Evolutionary conservation across 2,113 vertebrate genomes (phyloP), one percentile per base, ranked within the genome.

Genomic region (Hypocryptadius cinnamomeus): DNA sequence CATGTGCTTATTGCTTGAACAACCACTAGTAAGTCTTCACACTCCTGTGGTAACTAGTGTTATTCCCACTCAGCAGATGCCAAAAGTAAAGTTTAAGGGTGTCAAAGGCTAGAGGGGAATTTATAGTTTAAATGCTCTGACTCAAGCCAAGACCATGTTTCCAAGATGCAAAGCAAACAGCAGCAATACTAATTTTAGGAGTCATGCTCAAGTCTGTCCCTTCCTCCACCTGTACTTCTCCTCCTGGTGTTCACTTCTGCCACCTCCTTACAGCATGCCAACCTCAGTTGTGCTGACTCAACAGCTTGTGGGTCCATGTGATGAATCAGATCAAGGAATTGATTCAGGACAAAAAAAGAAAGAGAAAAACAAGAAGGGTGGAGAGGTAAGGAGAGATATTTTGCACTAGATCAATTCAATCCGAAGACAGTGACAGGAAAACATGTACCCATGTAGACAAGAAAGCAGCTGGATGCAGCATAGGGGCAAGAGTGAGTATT

Each of bases 121-220:
- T 94, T 56, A 79, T 40, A 78, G 51, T 54, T 91, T 81, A 85
- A 89, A 66, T 28, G 21, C 60, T 91, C 54, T 82, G 51, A 85
- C 73, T 87, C 28, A 60, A 80, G 85, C 85, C 90, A 93, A 94
- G 70, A 48, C 91, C 50, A 22, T 42, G 87, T 61, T 92, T 91
- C 91, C 90, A 92, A 88, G 85, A 91, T n/a, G 64, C 47, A 90
- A 88, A 96, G 79, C 88, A 94, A 93, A 79, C 85, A 93, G 68
- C 64, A 95, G 69, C 64, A 86, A 61, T 71, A 71, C 79, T 94
- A 93, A 95, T 96, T 93, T 94, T 96, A 93, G 93, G 47, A 90
- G 56, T 56, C 72, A 77, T 51, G 56, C 22, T 95, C 68, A 59
- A 47, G 69, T 88, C 79, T 85, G 47, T 44, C 64, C 50, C 51